Conservation (phyloP, 1,140 invertebrate genomes). For the Teleogryllus occipitalis region DNA sequence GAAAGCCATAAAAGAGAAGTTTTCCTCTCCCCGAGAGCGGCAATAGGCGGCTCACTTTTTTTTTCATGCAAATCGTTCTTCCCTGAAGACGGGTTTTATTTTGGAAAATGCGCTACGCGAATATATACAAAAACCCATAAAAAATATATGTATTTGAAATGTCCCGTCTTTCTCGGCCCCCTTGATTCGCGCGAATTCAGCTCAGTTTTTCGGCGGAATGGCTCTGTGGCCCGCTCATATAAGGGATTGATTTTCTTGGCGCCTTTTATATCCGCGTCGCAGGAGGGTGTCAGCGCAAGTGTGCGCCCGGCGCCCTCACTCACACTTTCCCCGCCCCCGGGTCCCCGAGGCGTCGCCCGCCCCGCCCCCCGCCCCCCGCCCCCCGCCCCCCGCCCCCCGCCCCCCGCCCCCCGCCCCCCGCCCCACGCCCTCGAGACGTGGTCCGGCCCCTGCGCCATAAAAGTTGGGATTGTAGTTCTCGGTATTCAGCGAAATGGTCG, state of each 20-base stretch:
- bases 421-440: neutral
- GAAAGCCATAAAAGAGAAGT: neutral
- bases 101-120: neutral
- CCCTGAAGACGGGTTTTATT: neutral
- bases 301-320: neutral
- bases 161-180: neutral
- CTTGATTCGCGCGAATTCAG: neutral
- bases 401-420: no score
- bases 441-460: neutral
- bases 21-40: neutral
- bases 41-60: neutral
- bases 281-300: neutral
- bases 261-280: neutral
- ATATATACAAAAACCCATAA: neutral
- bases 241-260: neutral
- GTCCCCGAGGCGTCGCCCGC: no score
- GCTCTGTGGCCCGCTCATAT: neutral
- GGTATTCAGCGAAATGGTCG: neutral
- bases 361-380: no score
- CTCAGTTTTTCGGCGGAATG: neutral
- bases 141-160: neutral
- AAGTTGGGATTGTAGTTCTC: conserved; percentile 1
- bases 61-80: neutral
- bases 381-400: no score
- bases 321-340: neutral